Evolutionary conservation across 2,888 invertebrate genomes (phyloP).

Genomic region (Oligia fasciuncula): DNA sequence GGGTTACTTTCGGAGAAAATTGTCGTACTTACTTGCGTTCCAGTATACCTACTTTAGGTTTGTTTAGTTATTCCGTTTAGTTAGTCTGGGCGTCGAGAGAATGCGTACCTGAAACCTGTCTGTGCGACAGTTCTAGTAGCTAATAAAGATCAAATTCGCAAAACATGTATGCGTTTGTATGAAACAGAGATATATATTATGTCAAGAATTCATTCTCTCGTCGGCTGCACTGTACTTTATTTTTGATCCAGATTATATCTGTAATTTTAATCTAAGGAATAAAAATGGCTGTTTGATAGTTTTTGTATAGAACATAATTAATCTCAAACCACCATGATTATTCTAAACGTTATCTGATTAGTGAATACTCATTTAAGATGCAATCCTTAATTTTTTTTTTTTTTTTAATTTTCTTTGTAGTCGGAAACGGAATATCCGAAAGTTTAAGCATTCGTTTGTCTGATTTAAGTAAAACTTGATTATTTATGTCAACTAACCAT

Average conservation of each 20-base stretch:
- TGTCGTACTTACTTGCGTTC: conserved; percentile 2
- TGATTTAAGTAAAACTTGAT: not conserved
- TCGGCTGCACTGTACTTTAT: not conserved
- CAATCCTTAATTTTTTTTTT: not conserved
- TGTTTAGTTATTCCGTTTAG: not conserved
- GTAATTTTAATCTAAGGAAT: not conserved
- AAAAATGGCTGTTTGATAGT: not conserved
- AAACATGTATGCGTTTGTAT: not conserved
- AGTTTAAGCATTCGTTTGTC: not conserved
- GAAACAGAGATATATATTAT: too few relatives aligned
- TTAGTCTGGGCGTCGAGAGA: not conserved
- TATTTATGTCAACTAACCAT: not conserved
- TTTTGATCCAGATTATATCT: not conserved
- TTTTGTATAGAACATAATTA: not conserved
- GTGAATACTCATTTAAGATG: not conserved
- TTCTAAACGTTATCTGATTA: not conserved
- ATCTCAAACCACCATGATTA: not conserved
- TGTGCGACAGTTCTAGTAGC: not conserved
- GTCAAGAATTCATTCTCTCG: too few relatives aligned
- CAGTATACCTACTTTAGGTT: not conserved
- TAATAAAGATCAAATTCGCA: not conserved
- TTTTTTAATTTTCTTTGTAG: not conserved
- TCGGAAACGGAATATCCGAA: not conserved
- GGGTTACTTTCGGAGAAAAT: conserved; percentile 43
- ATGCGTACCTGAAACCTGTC: not conserved